Evolutionary conservation across 2,797 vertebrate species (phyloP), one percentile per base, ranked within the genome.

Genomic region (Diplodus puntazzo): DNA sequence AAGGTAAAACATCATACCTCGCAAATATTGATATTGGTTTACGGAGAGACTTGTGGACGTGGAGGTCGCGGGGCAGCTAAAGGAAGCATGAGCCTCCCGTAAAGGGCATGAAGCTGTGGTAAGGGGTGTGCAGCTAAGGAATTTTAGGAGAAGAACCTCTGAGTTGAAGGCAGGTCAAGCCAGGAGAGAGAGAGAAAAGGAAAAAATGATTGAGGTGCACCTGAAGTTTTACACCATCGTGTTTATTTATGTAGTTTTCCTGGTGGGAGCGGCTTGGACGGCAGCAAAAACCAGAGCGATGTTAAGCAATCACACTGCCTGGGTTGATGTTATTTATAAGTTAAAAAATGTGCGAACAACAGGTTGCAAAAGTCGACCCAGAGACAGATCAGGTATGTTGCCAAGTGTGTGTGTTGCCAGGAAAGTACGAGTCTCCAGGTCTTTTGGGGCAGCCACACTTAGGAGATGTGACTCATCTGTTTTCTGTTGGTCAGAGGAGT

Each of bases 21-120:
- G 63, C 66, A 85, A 87, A 84, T 91, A 86, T 88, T 89, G 84
- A 89, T 82, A 66, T 73, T 87, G 75, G 74, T 83, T 83, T 61
- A 52, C 20, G 60, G 64, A 74, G 72, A 71, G 61, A 50, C 65
- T 77, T 85, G 88, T 77, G 65, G 85, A 85, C 49, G 81, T 52
- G 60, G 76, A 84, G 84, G 80, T 80, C 34, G 27, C 43, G 5
- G 21, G 39, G 30, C 64, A 81, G 79, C 79, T 50, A 69, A 77
- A 85, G 75, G 72, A 86, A 81, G 69, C 52, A 48, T 72, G 70
- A 81, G 78, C 68, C 71, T 83, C 63, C 73, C 53, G 23, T 71
- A 65, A 86, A 82, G 80, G 30, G 75, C 49, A 54, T 50, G 48
- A 66, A 73, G 60, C 69, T 88, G 83, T 7, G 75, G 83, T 62